phyloP scores from a whole-genome alignment of 2,888 invertebrate genomes.

The Aricia artaxerxes region DNA sequence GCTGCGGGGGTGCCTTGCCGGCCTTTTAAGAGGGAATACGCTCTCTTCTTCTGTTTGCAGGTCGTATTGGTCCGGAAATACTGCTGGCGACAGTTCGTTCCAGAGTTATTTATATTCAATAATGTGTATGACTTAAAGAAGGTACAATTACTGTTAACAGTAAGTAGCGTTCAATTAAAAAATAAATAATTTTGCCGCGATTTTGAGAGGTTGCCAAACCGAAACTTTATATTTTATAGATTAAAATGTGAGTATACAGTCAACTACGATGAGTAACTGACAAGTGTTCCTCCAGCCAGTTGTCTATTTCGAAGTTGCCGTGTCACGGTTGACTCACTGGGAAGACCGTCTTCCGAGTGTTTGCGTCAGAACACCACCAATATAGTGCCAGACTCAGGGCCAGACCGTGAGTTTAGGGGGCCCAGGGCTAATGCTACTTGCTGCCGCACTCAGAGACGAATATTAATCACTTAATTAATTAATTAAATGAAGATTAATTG shows the following conservation, averaged over 20 bases:
- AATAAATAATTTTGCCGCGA: not conserved
- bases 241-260: not conserved
- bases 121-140: not conserved
- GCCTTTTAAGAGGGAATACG: too few species aligned
- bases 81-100: too few species aligned
- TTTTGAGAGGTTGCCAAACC: not conserved
- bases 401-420: too few species aligned
- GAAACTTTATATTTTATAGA: conserved; percentile 1
- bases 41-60: too few species aligned
- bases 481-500: too few species aligned
- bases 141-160: not conserved
- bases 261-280: not conserved
- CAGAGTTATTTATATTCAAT: not conserved
- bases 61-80: too few species aligned
- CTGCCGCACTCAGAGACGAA: too few species aligned
- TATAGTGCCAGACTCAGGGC: not conserved
- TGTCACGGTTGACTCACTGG: conserved; percentile 22
- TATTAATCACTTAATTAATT: too few species aligned
- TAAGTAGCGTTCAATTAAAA: too few species aligned
- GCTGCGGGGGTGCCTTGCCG: too few species aligned
- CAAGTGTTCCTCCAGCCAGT: not conserved
- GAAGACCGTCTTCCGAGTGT: conserved; percentile 20
- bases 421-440: too few species aligned
- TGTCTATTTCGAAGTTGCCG: conserved; percentile 7
- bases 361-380: conserved; percentile 16